Percentiles rank a stretch among this genome's conserved stretches.
These are phyloP conservation scores for Takifugu bimaculatus DNA, from an alignment of 2,113 vertebrate species.

Conservation along the genomic window DNA sequence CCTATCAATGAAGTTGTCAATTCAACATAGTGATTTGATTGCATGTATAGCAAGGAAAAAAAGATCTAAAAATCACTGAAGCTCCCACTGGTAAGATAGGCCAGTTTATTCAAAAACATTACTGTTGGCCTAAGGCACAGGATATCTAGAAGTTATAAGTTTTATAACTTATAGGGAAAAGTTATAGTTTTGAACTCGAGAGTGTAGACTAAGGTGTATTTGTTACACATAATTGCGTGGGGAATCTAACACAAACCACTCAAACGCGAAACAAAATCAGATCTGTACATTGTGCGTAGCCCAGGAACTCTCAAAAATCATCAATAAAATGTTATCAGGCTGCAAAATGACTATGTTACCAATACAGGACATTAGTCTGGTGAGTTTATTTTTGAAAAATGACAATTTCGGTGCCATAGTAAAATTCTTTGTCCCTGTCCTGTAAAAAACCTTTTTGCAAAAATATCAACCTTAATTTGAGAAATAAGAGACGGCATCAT, in stretches of 20 bases:
- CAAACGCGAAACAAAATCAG: constrained; percentile 43
- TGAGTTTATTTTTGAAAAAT: too few relatives aligned
- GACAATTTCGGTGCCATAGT: too few relatives aligned
- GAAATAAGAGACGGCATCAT: too few relatives aligned
- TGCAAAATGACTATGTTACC: constrained; percentile 4
- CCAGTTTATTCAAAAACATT: constrained; percentile 72
- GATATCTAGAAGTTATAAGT: constrained; percentile 70
- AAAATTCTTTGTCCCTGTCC: too few relatives aligned
- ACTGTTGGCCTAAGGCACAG: constrained; percentile 78
- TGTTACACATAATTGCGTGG: constrained; percentile 57
- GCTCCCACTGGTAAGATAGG: constrained; percentile 70
- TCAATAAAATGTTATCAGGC: constrained; percentile 14
- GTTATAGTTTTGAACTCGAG: constrained; percentile 57
- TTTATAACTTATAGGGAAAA: constrained; percentile 54
- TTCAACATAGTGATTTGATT: constrained; percentile 65
- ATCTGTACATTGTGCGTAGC: constrained; percentile 67
- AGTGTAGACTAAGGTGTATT: constrained; percentile 60
- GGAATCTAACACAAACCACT: constrained; percentile 54
- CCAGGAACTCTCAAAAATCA: constrained; percentile 35
- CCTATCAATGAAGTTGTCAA: constrained; percentile 65
- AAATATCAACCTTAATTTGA: too few relatives aligned
- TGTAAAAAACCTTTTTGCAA: too few relatives aligned
- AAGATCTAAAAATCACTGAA: constrained; percentile 59
- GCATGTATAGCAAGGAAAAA: constrained; percentile 60
- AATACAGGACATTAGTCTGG: too few relatives aligned